Percentiles rank a stretch among this genome's conserved stretches.
Conservation (phyloP, 2,113 vertebrate species). For the Atractosteus spatula region DNA sequence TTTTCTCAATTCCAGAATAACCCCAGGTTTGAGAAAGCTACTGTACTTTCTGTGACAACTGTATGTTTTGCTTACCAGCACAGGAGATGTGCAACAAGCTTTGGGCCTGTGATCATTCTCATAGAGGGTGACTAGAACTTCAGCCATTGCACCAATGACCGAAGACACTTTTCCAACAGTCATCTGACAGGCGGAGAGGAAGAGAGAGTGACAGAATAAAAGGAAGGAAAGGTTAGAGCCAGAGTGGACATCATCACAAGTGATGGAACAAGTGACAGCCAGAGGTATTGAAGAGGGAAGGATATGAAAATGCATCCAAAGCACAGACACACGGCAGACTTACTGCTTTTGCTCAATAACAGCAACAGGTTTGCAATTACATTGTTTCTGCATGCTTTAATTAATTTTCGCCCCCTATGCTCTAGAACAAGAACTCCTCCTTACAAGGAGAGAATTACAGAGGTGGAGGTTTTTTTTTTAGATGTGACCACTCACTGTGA, state of each 20-base stretch:
- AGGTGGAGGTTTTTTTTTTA: too few relatives aligned
- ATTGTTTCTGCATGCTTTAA: background rate
- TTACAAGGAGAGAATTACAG: too few relatives aligned
- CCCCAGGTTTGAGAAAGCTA: too few relatives aligned
- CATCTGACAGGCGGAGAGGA: constrained; percentile 64
- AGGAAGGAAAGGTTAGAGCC: constrained; percentile 18
- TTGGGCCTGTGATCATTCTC: constrained; percentile 92
- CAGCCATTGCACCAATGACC: constrained; percentile 85
- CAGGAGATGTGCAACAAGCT: constrained; percentile 53
- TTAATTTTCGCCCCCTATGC: background rate
- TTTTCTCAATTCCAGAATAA: too few relatives aligned
- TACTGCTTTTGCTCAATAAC: too few relatives aligned
- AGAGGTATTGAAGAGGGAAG: constrained; percentile 14
- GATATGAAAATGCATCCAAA: background rate
- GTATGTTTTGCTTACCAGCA: constrained; percentile 76
- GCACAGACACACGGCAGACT: background rate
- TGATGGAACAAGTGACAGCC: background rate
- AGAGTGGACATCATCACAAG: constrained; percentile 9
- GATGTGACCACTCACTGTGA: background rate
- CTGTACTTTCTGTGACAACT: too few relatives aligned
- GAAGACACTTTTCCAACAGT: constrained; percentile 89
- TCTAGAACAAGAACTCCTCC: too few relatives aligned
- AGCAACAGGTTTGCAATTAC: too few relatives aligned
- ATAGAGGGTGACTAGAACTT: constrained; percentile 90
- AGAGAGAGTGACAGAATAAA: constrained; percentile 47